These are phyloP conservation scores for Leucoraja erinaceus DNA, from an alignment of 2,113 vertebrate genomes.

Conservation along the genomic window DNA sequence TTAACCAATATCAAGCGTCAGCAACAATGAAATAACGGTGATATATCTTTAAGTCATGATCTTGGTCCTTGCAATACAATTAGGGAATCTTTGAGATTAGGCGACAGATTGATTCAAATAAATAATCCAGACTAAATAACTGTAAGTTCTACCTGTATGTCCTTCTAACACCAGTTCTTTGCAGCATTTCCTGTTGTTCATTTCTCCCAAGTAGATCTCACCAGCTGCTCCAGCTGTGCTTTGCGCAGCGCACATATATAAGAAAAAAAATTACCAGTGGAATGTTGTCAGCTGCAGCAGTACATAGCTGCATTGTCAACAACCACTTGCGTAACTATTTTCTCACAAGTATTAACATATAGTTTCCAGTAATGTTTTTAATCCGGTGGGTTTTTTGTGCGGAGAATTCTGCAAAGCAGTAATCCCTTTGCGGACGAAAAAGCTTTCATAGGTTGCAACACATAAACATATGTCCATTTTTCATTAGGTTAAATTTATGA, in stretches of 20 bases:
- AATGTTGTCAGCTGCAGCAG: slow-evolving; percentile 11
- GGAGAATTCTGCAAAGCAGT: background rate
- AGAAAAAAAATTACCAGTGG: background rate
- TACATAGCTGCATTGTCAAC: background rate
- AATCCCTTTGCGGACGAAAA: background rate
- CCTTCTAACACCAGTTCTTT: background rate
- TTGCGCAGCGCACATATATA: background rate
- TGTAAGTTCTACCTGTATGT: background rate
- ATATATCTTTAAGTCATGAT: background rate
- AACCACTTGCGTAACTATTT: background rate
- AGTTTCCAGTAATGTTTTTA: slow-evolving; percentile 10
- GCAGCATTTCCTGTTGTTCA: background rate
- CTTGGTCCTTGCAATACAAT: background rate
- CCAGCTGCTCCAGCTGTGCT: slow-evolving; percentile 18
- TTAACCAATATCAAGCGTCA: background rate
- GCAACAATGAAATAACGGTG: background rate
- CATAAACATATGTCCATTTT: background rate
- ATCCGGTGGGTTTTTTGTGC: background rate
- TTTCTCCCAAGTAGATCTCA: background rate
- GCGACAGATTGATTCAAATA: background rate
- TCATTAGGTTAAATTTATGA: background rate
- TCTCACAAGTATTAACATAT: slow-evolving; percentile 25
- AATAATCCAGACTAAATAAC: background rate
- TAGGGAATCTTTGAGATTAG: background rate
- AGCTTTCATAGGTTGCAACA: background rate